phyloP scores from a whole-genome alignment of 2,113 vertebrate genomes.

The Centropus unirufus region DNA sequence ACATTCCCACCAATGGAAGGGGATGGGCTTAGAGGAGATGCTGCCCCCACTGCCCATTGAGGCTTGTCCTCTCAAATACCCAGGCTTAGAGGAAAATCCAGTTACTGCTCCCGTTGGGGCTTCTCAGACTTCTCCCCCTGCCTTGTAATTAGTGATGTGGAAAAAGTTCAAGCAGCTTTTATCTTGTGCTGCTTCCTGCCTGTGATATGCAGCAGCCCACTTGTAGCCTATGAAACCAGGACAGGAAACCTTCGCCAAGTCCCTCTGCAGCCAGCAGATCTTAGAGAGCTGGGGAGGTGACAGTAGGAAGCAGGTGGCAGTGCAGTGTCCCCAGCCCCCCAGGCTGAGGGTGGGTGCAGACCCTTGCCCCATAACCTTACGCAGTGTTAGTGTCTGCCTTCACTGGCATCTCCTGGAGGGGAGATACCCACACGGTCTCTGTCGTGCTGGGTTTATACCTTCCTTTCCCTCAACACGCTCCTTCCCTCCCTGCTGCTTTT shows the following conservation, averaged over 20 bases:
- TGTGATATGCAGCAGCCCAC: not conserved
- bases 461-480: fast-evolving
- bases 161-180: not conserved
- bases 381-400: not conserved
- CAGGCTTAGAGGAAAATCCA: not conserved
- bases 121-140: not conserved
- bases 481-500: slow-evolving; percentile 6
- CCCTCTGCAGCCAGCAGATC: not conserved
- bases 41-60: not conserved
- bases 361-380: not conserved
- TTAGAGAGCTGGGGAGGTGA: not conserved
- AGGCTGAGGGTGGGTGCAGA: not conserved
- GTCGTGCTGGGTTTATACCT: not conserved
- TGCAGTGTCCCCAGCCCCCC: not conserved
- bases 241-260: not conserved
- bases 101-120: not conserved
- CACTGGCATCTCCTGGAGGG: not conserved
- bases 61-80: not conserved
- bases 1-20: fast-evolving
- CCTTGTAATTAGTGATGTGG: not conserved
- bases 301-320: not conserved
- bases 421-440: not conserved
- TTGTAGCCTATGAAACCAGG: not conserved
- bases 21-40: not conserved
- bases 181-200: not conserved